Percentiles rank a stretch among this genome's conserved stretches.
Conservation (phyloP, 2,797 vertebrate genomes). For the Remorina albescens region DNA sequence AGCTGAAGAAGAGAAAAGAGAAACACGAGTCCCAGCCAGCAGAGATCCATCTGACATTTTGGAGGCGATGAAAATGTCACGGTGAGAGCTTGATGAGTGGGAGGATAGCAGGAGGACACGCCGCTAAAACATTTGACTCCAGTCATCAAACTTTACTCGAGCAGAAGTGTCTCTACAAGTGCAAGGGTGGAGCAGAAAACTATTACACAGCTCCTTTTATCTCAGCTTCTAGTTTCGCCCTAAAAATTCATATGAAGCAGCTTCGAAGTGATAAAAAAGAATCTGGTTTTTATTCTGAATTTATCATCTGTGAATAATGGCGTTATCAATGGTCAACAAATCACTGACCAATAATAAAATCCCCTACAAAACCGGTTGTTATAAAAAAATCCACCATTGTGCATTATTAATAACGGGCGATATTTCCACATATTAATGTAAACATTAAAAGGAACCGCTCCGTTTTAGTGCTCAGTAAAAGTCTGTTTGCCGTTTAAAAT, state of each 20-base stretch:
- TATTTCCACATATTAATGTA: too few relatives aligned
- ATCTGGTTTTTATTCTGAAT: too few relatives aligned
- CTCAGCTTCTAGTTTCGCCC: too few relatives aligned
- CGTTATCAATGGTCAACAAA: too few relatives aligned
- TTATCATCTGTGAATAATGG: too few relatives aligned
- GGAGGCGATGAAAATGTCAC: constrained; percentile 40
- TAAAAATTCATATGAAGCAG: neutral
- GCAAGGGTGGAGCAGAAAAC: neutral
- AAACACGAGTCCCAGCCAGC: constrained; percentile 22
- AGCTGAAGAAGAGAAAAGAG: constrained; percentile 27
- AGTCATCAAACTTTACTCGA: constrained; percentile 34
- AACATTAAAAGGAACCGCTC: too few relatives aligned
- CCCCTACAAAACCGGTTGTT: too few relatives aligned
- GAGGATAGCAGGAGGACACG: constrained; percentile 23
- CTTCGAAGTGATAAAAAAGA: neutral
- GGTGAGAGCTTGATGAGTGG: constrained; percentile 33
- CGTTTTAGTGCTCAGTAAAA: too few relatives aligned
- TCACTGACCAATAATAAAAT: too few relatives aligned
- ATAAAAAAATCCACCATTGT: too few relatives aligned
- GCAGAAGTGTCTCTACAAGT: constrained; percentile 7
- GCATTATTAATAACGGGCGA: too few relatives aligned
- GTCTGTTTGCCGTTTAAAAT: too few relatives aligned
- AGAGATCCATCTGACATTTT: constrained; percentile 51
- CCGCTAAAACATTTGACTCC: constrained; percentile 25
- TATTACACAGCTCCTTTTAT: neutral